Evolutionary conservation across 2,113 vertebrate genomes (phyloP), one percentile per base, ranked within the genome.

Genomic region (Mesitornis unicolor): DNA sequence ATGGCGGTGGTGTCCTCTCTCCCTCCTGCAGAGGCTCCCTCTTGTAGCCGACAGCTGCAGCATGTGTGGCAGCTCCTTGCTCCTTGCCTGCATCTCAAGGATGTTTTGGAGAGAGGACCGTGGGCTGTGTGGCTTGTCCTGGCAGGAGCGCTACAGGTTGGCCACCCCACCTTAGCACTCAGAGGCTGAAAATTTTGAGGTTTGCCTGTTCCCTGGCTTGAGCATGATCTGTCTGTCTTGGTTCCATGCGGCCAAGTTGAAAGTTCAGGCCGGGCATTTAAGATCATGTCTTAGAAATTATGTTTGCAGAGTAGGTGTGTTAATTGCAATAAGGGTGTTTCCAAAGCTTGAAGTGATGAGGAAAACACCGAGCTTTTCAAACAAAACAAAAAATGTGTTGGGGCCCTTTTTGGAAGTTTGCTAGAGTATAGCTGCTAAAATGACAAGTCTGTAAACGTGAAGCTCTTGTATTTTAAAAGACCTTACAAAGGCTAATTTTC

Each of bases 121-220:
- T 33, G 65, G 53, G 48, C 90, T 87, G 21, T 0, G 1, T 48
- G 68, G 79, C 83, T 86, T 73, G n/a, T 88, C 35, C 79, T 88
- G 47, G 61, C 74, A 40, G 77, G 71, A 60, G 21, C 1, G 2
- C 53, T 48, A 11, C 48, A 64, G 53, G 40, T 13, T 51, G 71
- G 69, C 36, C 63, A 65, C 64, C 59, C 54, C 31, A 25, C 63
- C 31, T 45, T 48, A 48, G 60, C 2, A 6, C 48, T 11, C 0
- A 40, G 67, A 51, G n/a, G 38, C 68, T 0, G 31, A 42, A 12
- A 19, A 31, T 13, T 0, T 0, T 0, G n/a, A 45, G 51, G 40
- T 68, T 78, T 87, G 73, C 80, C 47, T 70, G 33, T 42, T 70
- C 67, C 54, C 25, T 53, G 60, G 13, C 64, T 81, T 64, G 24